phyloP scores from a whole-genome alignment of 1,140 invertebrate genomes.

The Platyscapa corneri region DNA sequence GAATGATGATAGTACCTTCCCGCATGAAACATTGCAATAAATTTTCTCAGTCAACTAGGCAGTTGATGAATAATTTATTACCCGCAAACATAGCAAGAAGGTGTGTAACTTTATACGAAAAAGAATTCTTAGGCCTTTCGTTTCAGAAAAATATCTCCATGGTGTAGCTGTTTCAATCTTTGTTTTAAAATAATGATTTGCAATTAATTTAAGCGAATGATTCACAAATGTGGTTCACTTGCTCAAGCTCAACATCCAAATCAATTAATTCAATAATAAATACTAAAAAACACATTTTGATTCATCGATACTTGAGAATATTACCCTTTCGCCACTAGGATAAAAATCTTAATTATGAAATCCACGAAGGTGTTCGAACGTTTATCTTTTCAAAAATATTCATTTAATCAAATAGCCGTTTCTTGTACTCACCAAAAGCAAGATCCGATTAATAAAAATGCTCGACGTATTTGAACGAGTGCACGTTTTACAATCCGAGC shows the following conservation, averaged over 20 bases:
- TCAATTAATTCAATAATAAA: too few relatives aligned
- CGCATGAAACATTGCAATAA: constrained; percentile 12
- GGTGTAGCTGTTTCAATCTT: constrained; percentile 48
- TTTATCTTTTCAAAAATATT: too few relatives aligned
- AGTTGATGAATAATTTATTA: constrained; percentile 41
- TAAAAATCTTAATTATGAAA: too few relatives aligned
- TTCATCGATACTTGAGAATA: too few relatives aligned
- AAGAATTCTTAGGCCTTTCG: not conserved
- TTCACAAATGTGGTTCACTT: not conserved
- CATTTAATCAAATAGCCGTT: too few relatives aligned
- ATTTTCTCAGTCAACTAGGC: constrained; percentile 2
- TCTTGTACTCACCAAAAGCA: too few relatives aligned
- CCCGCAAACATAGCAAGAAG: not conserved
- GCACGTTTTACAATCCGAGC: too few relatives aligned
- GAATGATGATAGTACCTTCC: not conserved
- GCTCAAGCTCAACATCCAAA: not conserved
- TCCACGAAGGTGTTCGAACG: too few relatives aligned
- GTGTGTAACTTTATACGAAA: not conserved
- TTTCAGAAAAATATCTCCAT: not conserved
- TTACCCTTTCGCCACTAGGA: too few relatives aligned
- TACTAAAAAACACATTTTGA: too few relatives aligned
- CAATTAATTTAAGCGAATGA: not conserved
- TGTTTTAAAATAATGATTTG: not conserved
- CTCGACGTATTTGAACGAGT: too few relatives aligned
- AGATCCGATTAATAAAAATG: too few relatives aligned